Base-by-base conservation (phyloP, 2,797 vertebrate species). In the Micropoecilia bifurca region DNA sequence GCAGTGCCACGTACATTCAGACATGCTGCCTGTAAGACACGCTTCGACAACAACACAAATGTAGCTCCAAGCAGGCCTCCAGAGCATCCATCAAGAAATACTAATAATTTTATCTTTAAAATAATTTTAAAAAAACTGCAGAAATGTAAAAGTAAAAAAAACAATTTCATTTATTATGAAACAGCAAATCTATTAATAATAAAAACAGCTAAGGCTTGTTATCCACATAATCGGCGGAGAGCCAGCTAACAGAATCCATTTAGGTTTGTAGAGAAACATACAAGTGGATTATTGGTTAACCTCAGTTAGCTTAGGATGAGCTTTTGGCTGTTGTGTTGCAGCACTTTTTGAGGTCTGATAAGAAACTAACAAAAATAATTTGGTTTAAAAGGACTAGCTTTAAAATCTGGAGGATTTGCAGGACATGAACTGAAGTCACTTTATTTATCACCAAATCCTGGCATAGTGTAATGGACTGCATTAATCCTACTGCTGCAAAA, bases 401-500 rank as follows among this genome's bases (percentile, higher is more conserved):
- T 63, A 73, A 83, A 81, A 80, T 43, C 55, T 50, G 76, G 13
- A 46, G 30, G 41, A 80, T 89, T 80, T n/a, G 74, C 80, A 80
- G 78, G 85, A 68, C 83, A 79, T 47, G 41, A 78, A 77, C 74
- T 74, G 73, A 79, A 76, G 76, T 73, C 43, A 55, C 22, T 82
- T 83, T 83, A 80, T 85, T 84, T 78, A 88, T 85, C 68, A 36
- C 36, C n/a, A 83, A 88, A 89, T 87, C 80, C 76, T 80, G 76
- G 75, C 71, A 79, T 93, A 92, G 90, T 85, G 90, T 92, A 92
- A 93, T 90, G 93, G 95, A 93, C 93, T 82, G 83, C 74, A 85
- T 91, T 85, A 87, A 87, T 73, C 43, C 73, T 36, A 18, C 74
- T 80, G 86, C 86, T 59, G n/a, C 90, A 36, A 86, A 89, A 74